Base-by-base conservation (phyloP, 2,797 vertebrate genomes). In the Amniataba percoides region DNA sequence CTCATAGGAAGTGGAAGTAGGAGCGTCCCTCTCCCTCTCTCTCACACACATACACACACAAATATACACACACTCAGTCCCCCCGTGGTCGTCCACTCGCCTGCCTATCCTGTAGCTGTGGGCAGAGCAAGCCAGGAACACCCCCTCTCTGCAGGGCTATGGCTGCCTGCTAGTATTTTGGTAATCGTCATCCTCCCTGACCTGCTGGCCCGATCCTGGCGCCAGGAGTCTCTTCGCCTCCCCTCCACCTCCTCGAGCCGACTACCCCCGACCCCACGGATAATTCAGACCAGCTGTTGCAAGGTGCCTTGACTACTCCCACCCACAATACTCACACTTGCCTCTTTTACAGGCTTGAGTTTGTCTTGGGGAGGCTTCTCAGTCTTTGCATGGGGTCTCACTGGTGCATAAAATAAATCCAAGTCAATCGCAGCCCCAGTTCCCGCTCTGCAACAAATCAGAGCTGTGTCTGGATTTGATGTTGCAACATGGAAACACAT, bases 261-360 rank as follows among this genome's bases (percentile, higher is more conserved):
- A 78, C 88, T 85, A 87, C 87, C 87, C 91, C 90, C 90, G 36
- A 91, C 88, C 91, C 90, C 89, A 87, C 71, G 72, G 88, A 88
- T 95, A 95, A 95, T 95, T 95, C 92, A 93, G 86, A 94, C 91
- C 94, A 95, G 95, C 94, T 95, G 95, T 94, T 95, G 94, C 93
- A 95, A 95, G 94, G 94, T 95, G 95, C 94, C 90, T 94, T 83
- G 74, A 85, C 79, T 89, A 76, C 91, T 93, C 91, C 87, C 91
- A 93, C 87, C 87, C 88, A 77, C 90, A 74, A 78, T 51, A 86
- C 85, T 91, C 91, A 91, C 93, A 93, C 89, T 94, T 93, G 89
- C 89, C 84, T 90, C 80, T 71, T 71, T 85, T 72, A 74, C 63
- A 79, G 89, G 56, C 81, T 79, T 67, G 74, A 86, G 62, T 87